Evolutionary conservation across 2,888 invertebrate genomes (phyloP).

Genomic region (Dasypolia templi): DNA sequence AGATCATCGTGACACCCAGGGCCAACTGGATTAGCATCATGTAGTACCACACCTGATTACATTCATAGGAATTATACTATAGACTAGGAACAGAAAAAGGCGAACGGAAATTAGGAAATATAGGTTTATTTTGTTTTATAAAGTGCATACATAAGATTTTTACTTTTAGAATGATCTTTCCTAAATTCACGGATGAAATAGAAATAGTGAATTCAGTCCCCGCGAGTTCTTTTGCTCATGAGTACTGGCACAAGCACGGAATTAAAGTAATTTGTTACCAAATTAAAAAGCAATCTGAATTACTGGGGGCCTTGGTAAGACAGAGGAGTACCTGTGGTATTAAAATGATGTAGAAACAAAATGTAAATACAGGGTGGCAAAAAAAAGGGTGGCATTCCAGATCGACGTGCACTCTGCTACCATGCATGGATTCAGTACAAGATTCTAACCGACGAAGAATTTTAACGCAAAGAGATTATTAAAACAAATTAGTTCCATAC

Average conservation of each 20-base stretch:
- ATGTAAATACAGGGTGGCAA: neutral
- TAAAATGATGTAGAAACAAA: neutral
- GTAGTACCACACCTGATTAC: conserved; percentile 94
- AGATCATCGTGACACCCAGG: conserved; percentile 94
- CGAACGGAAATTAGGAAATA: neutral
- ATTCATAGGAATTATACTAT: neutral
- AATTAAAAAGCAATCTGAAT: neutral
- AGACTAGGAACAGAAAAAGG: neutral
- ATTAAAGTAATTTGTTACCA: neutral
- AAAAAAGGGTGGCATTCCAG: too few species aligned
- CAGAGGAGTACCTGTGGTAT: neutral
- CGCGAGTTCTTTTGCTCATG: neutral
- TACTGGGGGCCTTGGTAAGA: neutral
- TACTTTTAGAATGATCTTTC: too few species aligned
- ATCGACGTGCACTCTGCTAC: too few species aligned
- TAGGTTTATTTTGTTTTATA: too few species aligned
- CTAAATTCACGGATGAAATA: neutral
- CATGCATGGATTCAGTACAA: too few species aligned
- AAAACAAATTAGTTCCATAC: too few species aligned
- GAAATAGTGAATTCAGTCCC: neutral
- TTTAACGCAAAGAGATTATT: too few species aligned
- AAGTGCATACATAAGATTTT: neutral
- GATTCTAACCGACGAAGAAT: too few species aligned
- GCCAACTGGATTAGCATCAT: conserved; percentile 95
- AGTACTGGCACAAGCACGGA: neutral